Conservation (phyloP, 2,113 vertebrate genomes). For the Rhinichthys klamathensis region DNA sequence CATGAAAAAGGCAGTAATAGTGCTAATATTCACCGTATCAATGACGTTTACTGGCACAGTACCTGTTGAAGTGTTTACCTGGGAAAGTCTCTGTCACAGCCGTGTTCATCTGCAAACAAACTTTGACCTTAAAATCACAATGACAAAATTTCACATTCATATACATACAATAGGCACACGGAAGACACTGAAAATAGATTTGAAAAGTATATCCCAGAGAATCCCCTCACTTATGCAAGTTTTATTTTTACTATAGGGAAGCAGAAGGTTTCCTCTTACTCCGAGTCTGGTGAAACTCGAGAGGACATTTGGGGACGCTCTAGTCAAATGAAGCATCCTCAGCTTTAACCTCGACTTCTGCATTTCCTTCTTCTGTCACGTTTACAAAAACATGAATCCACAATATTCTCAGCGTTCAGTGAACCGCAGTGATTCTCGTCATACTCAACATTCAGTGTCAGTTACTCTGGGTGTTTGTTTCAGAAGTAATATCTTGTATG, state of each 20-base stretch:
- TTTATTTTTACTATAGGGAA: background rate
- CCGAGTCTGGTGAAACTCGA: background rate
- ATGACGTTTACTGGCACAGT: background rate
- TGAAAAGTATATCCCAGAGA: background rate
- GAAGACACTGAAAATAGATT: background rate
- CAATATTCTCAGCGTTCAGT: background rate
- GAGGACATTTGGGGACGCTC: background rate
- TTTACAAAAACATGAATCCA: background rate
- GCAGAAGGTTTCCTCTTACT: background rate
- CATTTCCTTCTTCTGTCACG: background rate
- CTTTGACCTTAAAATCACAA: background rate
- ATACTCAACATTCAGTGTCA: background rate
- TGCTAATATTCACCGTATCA: too few species aligned
- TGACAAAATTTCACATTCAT: background rate
- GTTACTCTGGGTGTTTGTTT: background rate
- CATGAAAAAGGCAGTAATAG: background rate
- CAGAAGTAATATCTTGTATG: background rate
- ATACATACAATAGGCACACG: background rate
- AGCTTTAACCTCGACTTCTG: constrained; percentile 13
- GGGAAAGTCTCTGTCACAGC: background rate
- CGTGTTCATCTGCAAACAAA: background rate
- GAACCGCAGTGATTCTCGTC: background rate
- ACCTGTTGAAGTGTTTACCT: too few species aligned
- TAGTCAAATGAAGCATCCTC: too few species aligned
- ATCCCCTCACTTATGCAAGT: background rate